A percentile compares a stretch with the other conserved stretches of the same genome.
Evolutionary conservation across 2,113 vertebrate genomes (phyloP).

Genomic region (Sardina pilchardus): DNA sequence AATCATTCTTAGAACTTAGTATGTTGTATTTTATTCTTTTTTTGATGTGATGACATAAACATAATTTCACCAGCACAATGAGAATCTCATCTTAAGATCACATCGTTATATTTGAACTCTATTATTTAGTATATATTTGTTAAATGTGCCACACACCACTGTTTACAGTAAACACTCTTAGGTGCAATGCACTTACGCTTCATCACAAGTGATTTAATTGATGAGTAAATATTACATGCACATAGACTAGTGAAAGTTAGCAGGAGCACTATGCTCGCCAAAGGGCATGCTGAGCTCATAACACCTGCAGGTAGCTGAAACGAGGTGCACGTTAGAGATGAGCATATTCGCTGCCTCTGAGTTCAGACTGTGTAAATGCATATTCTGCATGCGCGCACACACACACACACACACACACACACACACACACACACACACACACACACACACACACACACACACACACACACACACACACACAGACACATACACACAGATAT

Average conservation of each 20-base stretch:
- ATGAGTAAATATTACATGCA: too few species aligned
- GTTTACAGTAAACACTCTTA: too few species aligned
- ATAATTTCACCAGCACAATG: neutral
- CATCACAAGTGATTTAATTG: too few species aligned
- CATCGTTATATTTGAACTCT: neutral
- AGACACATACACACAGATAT: too few species aligned
- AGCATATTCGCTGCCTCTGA: neutral
- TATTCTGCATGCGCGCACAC: too few species aligned
- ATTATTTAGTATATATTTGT: neutral
- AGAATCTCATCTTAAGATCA: neutral
- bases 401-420: too few species aligned
- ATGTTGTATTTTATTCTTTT: neutral
- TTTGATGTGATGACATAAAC: neutral
- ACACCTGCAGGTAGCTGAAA: neutral
- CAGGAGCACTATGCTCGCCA: neutral
- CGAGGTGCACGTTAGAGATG: neutral
- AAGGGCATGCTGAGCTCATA: neutral
- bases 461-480: too few species aligned
- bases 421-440: too few species aligned
- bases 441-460: too few species aligned
- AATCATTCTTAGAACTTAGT: neutral
- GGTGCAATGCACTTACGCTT: too few species aligned
- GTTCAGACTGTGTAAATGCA: too few species aligned
- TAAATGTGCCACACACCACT: neutral
- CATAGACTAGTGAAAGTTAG: too few species aligned